Conservation (phyloP, 2,797 vertebrate genomes). For the Pseudochirops cupreus region DNA sequence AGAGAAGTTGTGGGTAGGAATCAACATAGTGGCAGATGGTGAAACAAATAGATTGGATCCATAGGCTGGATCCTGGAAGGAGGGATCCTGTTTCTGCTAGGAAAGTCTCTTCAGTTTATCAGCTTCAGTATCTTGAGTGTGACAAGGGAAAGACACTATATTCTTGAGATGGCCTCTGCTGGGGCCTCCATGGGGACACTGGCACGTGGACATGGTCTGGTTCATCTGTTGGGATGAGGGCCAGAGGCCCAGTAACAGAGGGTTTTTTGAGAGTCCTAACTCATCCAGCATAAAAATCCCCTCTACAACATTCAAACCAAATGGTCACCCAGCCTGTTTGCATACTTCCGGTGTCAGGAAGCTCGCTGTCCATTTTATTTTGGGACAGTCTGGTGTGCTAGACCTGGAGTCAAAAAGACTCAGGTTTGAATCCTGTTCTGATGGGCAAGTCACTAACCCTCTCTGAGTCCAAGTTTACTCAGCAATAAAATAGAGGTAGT, state of each 20-base stretch:
- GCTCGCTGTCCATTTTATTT: neutral
- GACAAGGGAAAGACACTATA: neutral
- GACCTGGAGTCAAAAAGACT: neutral
- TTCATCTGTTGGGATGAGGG: neutral
- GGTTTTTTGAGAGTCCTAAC: neutral
- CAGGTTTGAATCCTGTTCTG: neutral
- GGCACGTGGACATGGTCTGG: neutral
- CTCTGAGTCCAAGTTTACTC: neutral
- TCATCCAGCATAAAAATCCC: neutral
- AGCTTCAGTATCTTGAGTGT: neutral
- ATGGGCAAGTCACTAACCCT: neutral
- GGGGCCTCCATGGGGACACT: neutral
- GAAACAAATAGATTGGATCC: neutral
- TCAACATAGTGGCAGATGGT: neutral
- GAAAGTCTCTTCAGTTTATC: neutral
- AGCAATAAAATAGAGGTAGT: neutral
- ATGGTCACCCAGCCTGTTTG: neutral
- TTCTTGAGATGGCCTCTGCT: neutral
- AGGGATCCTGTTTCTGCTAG: neutral
- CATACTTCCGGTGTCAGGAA: too few relatives aligned
- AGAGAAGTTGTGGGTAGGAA: neutral
- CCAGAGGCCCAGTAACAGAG: neutral
- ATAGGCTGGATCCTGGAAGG: neutral
- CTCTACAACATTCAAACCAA: neutral
- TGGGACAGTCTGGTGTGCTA: neutral